Percentiles rank a stretch among this genome's conserved stretches.
phyloP scores from a whole-genome alignment of 1,140 invertebrate genomes.

The Caenorhabditis inopinata region DNA sequence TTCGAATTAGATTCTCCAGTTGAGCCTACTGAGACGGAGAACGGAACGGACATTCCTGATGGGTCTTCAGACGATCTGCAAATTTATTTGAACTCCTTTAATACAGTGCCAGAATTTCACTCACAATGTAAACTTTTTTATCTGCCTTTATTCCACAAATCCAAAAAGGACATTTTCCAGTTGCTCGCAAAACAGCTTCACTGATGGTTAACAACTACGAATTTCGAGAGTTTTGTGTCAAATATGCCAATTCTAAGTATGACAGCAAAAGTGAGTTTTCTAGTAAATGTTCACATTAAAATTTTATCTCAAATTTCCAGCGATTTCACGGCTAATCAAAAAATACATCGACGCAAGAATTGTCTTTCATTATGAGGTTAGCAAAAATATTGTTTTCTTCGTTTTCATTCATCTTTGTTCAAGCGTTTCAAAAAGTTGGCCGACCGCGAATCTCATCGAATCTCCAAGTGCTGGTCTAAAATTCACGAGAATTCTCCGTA shows the following conservation, averaged over 20 bases:
- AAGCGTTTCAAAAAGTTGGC: background rate
- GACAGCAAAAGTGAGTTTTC: background rate
- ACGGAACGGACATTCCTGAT: background rate
- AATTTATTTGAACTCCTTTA: background rate
- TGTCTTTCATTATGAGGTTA: background rate
- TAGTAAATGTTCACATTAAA: background rate
- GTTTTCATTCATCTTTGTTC: background rate
- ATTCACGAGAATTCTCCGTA: background rate
- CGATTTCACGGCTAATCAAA: background rate
- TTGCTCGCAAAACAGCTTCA: background rate
- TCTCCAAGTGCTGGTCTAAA: background rate
- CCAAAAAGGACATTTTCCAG: background rate
- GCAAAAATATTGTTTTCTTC: too few species aligned
- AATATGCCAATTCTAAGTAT: background rate
- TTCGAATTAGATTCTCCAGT: too few species aligned
- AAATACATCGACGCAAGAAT: constrained; percentile 3
- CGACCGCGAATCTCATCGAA: background rate
- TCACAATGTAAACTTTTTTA: background rate
- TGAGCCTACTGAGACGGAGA: background rate
- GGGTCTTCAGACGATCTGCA: background rate
- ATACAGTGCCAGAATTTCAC: background rate
- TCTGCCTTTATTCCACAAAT: background rate
- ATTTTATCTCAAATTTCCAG: background rate
- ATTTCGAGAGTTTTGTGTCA: background rate
- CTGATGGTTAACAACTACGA: background rate